Conservation (phyloP, 2,797 vertebrate genomes). For the Leptoclinus maculatus region DNA sequence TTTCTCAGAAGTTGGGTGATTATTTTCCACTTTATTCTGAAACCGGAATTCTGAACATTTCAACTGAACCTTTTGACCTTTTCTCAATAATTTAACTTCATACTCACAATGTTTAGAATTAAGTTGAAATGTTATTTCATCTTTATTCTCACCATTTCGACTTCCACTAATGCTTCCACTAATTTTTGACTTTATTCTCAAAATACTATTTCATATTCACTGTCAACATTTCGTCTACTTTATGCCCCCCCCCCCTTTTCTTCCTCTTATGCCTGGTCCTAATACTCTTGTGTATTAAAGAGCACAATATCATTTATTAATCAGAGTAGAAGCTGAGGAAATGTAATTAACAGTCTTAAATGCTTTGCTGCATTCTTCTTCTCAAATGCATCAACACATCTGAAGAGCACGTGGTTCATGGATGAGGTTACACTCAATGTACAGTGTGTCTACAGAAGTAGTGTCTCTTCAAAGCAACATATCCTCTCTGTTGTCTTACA, state of each 20-base stretch:
- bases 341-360: not conserved
- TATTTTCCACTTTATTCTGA: not conserved
- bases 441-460: not conserved
- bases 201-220: not conserved
- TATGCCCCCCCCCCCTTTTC: too few relatives aligned
- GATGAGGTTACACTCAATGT: not conserved
- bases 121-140: not conserved
- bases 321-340: not conserved
- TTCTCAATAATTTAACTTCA: not conserved
- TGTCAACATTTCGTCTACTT: not conserved
- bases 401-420: not conserved
- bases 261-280: too few relatives aligned
- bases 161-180: not conserved
- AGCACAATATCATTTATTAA: not conserved
- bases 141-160: not conserved
- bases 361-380: not conserved
- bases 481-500: not conserved
- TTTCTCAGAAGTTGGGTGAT: not conserved
- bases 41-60: not conserved
- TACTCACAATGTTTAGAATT: too few relatives aligned
- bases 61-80: not conserved
- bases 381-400: not conserved
- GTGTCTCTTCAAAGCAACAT: not conserved
- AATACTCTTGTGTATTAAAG: not conserved
- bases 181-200: not conserved